These are phyloP conservation scores for Capreolus pygargus DNA, from an alignment of 2,113 vertebrate species.

Conservation along the genomic window DNA sequence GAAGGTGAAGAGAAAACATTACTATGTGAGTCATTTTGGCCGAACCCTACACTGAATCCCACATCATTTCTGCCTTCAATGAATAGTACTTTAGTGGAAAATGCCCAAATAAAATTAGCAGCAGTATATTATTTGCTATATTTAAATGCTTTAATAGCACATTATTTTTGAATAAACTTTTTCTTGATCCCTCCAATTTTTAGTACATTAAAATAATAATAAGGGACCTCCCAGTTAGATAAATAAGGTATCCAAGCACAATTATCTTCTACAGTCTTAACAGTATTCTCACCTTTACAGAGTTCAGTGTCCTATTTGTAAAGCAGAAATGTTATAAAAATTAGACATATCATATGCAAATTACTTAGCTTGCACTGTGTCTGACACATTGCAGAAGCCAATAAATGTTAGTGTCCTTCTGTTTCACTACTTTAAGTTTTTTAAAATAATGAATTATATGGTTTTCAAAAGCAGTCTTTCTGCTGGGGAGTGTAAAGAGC, in stretches of 20 bases:
- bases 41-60: neutral
- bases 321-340: neutral
- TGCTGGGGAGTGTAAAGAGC: rapidly evolving
- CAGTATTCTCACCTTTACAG: neutral
- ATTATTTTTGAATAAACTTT: neutral
- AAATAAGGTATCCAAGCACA: neutral
- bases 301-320: neutral
- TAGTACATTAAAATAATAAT: neutral
- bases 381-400: neutral
- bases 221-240: neutral
- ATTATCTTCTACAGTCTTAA: neutral
- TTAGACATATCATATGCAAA: neutral
- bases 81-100: neutral
- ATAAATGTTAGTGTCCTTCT: neutral
- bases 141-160: neutral
- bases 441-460: neutral
- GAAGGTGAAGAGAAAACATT: neutral
- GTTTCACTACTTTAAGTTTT: neutral
- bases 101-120: neutral
- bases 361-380: neutral
- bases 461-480: neutral
- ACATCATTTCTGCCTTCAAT: neutral
- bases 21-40: neutral
- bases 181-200: neutral
- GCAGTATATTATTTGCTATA: neutral